These are phyloP conservation scores for Cinclus mexicanus DNA, from an alignment of 2,113 vertebrate species.

Conservation along the genomic window DNA sequence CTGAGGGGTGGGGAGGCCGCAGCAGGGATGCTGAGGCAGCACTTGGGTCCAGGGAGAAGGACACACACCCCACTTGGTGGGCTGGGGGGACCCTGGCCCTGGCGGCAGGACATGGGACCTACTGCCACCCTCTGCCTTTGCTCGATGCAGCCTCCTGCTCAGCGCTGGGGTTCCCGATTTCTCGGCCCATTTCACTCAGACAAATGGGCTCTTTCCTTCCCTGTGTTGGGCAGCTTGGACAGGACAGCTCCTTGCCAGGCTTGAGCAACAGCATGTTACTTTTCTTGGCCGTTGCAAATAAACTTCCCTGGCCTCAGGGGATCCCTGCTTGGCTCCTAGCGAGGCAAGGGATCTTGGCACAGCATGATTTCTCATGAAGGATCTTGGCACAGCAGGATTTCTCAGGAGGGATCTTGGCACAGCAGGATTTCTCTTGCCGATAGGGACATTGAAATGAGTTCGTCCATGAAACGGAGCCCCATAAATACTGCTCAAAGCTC, in stretches of 20 bases:
- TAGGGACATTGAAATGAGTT: not conserved
- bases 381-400: not conserved
- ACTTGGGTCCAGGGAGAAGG: not conserved
- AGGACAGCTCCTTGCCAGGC: not conserved
- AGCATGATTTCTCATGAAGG: not conserved
- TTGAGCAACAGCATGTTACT: not conserved
- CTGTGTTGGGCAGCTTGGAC: not conserved
- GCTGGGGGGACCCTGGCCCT: not conserved
- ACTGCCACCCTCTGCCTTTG: not conserved
- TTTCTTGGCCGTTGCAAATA: not conserved
- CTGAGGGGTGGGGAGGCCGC: rapidly evolving
- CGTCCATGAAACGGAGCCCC: not conserved
- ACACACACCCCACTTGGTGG: rapidly evolving
- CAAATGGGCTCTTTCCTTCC: not conserved
- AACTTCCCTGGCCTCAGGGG: not conserved
- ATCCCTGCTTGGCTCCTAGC: not conserved
- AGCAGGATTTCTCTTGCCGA: not conserved
- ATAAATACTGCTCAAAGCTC: not conserved
- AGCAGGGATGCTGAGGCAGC: not conserved
- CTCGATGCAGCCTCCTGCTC: rapidly evolving
- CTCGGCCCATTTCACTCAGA: not conserved
- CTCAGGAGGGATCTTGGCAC: not conserved
- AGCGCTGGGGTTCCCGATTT: rapidly evolving
- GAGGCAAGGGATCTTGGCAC: not conserved
- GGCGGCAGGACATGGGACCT: not conserved